Conservation (phyloP, 92 coral and sea anemone genomes). For the Bergia puertoricense region DNA sequence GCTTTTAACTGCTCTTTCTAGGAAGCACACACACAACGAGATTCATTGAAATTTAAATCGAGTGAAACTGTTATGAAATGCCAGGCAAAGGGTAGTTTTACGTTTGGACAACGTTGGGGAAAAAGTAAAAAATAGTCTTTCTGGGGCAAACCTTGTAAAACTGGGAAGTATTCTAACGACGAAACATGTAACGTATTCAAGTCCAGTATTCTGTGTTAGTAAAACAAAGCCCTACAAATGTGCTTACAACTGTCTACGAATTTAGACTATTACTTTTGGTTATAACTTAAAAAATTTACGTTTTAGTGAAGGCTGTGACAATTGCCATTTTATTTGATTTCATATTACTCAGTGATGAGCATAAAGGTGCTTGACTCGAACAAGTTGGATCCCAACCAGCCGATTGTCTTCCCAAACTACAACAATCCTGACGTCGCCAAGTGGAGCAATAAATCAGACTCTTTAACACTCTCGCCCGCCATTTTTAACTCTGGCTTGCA, state of each 20-base stretch:
- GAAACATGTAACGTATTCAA: too few species aligned
- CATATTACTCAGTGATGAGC: slow-evolving; percentile 60
- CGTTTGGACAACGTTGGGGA: neutral
- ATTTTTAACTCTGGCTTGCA: slow-evolving; percentile 55
- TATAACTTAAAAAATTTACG: neutral
- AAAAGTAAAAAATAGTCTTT: neutral
- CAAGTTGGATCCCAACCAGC: slow-evolving; percentile 58
- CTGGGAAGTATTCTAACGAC: too few species aligned
- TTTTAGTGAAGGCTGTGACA: neutral
- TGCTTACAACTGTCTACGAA: neutral
- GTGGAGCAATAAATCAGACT: slow-evolving; percentile 78
- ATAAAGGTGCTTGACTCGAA: slow-evolving; percentile 59
- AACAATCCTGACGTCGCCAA: slow-evolving; percentile 78
- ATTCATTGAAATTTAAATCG: too few species aligned
- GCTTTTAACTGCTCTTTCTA: too few species aligned
- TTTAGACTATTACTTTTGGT: neutral
- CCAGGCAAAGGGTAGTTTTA: neutral
- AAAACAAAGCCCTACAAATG: neutral
- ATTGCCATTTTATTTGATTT: neutral
- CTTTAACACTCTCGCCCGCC: slow-evolving; percentile 69
- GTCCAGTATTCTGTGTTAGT: neutral
- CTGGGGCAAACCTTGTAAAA: neutral
- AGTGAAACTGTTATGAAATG: too few species aligned
- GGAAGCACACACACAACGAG: neutral
- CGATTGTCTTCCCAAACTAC: slow-evolving; percentile 82